Conservation (phyloP, 2,797 vertebrate species). For the Centroberyx gerrardi region DNA sequence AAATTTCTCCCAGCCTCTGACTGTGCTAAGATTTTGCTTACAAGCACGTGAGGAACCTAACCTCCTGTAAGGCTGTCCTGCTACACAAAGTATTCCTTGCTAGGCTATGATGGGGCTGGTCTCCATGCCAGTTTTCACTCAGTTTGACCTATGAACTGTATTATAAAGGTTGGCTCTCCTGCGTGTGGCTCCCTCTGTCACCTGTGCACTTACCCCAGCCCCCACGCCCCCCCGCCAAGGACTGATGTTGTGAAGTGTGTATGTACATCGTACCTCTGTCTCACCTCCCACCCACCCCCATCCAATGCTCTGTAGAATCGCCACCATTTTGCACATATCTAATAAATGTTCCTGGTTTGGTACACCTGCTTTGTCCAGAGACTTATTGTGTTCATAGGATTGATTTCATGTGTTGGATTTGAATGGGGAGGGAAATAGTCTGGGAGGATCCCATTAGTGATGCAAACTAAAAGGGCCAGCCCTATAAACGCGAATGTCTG, state of each 20-base stretch:
- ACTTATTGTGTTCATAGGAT: slow-evolving; percentile 8
- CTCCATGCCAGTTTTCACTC: slow-evolving; percentile 18
- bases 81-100: neutral
- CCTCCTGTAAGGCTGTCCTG: slow-evolving; percentile 2
- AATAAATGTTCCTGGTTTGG: slow-evolving; percentile 70
- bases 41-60: neutral
- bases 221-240: slow-evolving; percentile 11
- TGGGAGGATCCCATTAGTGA: too few relatives aligned
- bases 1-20: neutral
- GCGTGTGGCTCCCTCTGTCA: slow-evolving; percentile 23
- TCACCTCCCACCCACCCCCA: slow-evolving; percentile 12
- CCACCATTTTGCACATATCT: slow-evolving; percentile 71
- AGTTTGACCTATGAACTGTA: slow-evolving; percentile 18
- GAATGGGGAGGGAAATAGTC: too few relatives aligned
- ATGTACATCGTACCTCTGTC: slow-evolving; percentile 28
- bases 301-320: slow-evolving; percentile 48
- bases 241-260: slow-evolving; percentile 34
- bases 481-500: too few relatives aligned
- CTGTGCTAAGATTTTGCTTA: neutral
- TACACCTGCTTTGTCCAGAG: slow-evolving; percentile 8
- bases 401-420: too few relatives aligned
- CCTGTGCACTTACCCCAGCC: slow-evolving; percentile 20
- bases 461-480: too few relatives aligned
- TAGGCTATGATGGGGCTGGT: slow-evolving; percentile 6
- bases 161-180: slow-evolving; percentile 18